Evolutionary conservation across 2,113 vertebrate species (phyloP).

Genomic region (Callaeas wilsoni): DNA sequence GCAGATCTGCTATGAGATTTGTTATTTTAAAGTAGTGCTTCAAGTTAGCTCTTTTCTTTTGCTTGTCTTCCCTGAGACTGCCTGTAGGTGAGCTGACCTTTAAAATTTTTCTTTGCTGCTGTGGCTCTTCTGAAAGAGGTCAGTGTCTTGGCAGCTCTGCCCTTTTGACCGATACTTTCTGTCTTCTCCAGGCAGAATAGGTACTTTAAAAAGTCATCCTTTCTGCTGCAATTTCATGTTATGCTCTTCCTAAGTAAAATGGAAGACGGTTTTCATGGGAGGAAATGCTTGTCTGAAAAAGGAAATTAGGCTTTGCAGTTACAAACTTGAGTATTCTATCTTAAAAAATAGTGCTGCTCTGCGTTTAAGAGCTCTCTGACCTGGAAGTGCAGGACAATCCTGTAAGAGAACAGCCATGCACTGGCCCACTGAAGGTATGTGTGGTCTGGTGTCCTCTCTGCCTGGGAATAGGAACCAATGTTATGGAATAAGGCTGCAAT

Average conservation of each 20-base stretch:
- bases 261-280: not conserved
- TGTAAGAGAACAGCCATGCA: not conserved
- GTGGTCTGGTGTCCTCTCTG: not conserved
- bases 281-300: not conserved
- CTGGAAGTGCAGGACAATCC: not conserved
- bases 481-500: not conserved
- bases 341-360: not conserved
- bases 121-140: not conserved
- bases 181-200: not conserved
- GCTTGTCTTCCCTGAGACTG: not conserved
- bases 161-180: not conserved
- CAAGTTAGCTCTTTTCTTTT: not conserved
- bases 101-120: not conserved
- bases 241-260: not conserved
- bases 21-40: not conserved
- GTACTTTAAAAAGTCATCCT: not conserved
- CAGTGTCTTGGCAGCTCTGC: not conserved
- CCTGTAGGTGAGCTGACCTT: constrained; percentile 26
- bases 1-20: not conserved
- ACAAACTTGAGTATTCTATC: not conserved
- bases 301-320: not conserved
- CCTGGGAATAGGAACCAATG: not conserved
- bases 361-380: not conserved
- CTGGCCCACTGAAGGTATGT: not conserved
- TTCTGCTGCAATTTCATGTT: not conserved